Evolutionary conservation across 2,888 invertebrate genomes (phyloP).

Genomic region (Chaetogeoica ovagalla): DNA sequence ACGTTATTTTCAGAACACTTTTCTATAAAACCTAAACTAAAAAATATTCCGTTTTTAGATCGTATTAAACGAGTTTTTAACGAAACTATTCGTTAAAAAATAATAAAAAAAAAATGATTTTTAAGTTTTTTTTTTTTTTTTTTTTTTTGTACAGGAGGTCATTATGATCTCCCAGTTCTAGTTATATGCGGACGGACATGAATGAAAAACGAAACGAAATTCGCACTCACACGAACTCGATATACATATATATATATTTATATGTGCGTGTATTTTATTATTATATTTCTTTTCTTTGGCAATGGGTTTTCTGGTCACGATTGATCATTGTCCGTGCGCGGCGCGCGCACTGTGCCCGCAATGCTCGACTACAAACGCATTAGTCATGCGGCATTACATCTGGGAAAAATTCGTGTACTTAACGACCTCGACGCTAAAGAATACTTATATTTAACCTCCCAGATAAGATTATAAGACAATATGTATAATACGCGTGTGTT

Average conservation of each 20-base stretch:
- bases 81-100: too few species aligned
- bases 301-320: constrained; percentile 52
- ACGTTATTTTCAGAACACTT: too few species aligned
- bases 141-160: too few species aligned
- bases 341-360: constrained; percentile 18
- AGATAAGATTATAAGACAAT: constrained; percentile 22
- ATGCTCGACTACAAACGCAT: constrained; percentile 25
- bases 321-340: constrained; percentile 50
- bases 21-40: too few species aligned
- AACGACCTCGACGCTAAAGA: constrained; percentile 45
- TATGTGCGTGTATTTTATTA: not conserved
- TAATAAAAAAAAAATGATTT: too few species aligned
- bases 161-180: too few species aligned
- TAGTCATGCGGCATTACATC: constrained; percentile 51
- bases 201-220: too few species aligned
- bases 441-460: constrained; percentile 20
- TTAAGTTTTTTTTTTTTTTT: too few species aligned
- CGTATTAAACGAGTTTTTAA: too few species aligned
- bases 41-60: too few species aligned
- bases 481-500: not conserved
- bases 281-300: constrained; percentile 7
- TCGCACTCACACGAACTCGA: constrained; percentile 7
- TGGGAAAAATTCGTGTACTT: constrained; percentile 53
- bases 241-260: not conserved
- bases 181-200: too few species aligned